phyloP scores from a whole-genome alignment of 1,140 invertebrate genomes.

The Panagrolaimus sp. region DNA sequence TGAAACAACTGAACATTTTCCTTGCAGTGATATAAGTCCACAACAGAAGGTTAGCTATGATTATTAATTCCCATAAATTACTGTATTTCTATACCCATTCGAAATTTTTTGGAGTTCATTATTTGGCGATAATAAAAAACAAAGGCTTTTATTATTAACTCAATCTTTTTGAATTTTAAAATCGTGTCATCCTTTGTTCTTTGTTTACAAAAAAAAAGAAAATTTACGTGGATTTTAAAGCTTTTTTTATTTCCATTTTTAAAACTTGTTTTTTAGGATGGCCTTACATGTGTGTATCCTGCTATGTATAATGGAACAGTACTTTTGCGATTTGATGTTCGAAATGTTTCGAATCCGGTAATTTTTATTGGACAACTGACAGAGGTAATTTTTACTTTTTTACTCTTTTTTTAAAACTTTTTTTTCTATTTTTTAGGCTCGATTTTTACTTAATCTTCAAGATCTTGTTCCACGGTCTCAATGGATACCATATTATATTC shows the following conservation, averaged over 20 bases:
- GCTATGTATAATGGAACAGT: slow-evolving; percentile 70
- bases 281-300: slow-evolving; percentile 61
- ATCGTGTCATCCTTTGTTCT: too few species aligned
- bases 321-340: slow-evolving; percentile 63
- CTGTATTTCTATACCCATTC: too few species aligned
- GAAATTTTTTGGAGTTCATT: too few species aligned
- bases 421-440: slow-evolving; percentile 34
- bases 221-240: neutral
- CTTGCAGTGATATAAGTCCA: slow-evolving; percentile 55
- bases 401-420: slow-evolving; percentile 43
- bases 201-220: neutral
- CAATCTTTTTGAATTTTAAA: too few species aligned
- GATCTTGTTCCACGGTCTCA: slow-evolving; percentile 74
- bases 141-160: too few species aligned
- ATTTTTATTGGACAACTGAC: slow-evolving; percentile 63
- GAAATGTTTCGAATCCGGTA: slow-evolving; percentile 58
- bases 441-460: slow-evolving; percentile 64
- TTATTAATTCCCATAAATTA: too few species aligned
- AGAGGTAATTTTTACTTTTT: slow-evolving; percentile 60
- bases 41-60: slow-evolving; percentile 21
- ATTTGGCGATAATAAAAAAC: too few species aligned
- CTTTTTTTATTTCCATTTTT: neutral
- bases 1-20: slow-evolving; percentile 69
- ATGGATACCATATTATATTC: slow-evolving; percentile 36
- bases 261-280: slow-evolving; percentile 21